Conservation (phyloP, 1,140 invertebrate species). For the Drosophila chauvacae region DNA sequence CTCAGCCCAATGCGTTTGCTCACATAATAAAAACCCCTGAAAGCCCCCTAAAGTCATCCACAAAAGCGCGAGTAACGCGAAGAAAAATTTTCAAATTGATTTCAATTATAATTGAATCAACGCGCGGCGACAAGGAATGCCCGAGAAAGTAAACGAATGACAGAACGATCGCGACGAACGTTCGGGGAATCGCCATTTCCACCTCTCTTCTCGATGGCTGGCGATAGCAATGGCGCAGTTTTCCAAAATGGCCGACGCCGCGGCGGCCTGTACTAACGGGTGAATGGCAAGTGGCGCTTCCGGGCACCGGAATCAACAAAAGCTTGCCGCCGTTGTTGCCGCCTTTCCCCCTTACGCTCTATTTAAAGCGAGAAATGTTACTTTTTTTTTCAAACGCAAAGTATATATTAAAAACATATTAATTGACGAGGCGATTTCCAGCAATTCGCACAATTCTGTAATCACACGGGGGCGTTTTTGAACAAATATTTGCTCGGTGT, state of each 20-base stretch:
- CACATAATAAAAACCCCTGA: slow-evolving; percentile 44
- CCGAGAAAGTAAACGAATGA: slow-evolving; percentile 58
- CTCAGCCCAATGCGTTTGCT: slow-evolving; percentile 43
- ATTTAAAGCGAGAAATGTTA: slow-evolving; percentile 18
- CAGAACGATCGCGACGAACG: slow-evolving; percentile 15
- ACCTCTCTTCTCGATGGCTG: slow-evolving; percentile 1
- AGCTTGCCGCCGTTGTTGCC: background rate
- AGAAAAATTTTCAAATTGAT: slow-evolving; percentile 75
- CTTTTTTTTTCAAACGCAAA: slow-evolving; percentile 2
- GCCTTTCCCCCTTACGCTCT: background rate
- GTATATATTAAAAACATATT: slow-evolving; percentile 27
- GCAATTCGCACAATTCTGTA: slow-evolving; percentile 37
- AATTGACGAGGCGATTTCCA: slow-evolving; percentile 31
- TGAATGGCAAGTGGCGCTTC: slow-evolving; percentile 49
- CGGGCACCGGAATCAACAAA: slow-evolving; percentile 36
- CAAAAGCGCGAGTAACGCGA: slow-evolving; percentile 33
- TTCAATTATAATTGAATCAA: slow-evolving; percentile 84
- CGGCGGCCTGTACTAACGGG: slow-evolving; percentile 33
- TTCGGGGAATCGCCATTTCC: slow-evolving; percentile 29
- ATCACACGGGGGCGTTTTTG: slow-evolving; percentile 47
- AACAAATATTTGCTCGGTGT: slow-evolving; percentile 54
- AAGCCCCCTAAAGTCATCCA: slow-evolving; percentile 4
- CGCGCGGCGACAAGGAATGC: slow-evolving; percentile 41
- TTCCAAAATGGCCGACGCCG: slow-evolving; percentile 68
- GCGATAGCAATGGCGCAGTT: slow-evolving; percentile 32